A percentile compares a stretch with the other conserved stretches of the same genome.
These are phyloP conservation scores for Setipinna tenuifilis DNA, from an alignment of 2,797 vertebrate species.

Conservation along the genomic window DNA sequence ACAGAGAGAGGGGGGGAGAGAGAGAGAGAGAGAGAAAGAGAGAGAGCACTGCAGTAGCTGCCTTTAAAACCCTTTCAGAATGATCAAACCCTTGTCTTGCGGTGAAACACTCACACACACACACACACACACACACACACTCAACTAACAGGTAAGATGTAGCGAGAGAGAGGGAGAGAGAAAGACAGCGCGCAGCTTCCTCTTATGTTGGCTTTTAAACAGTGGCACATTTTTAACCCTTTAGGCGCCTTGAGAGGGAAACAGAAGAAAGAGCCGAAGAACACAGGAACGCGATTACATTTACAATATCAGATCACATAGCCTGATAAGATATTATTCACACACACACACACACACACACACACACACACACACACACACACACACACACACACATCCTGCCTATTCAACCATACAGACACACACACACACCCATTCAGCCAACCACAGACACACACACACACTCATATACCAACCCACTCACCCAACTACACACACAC, in stretches of 20 bases:
- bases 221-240: constrained; percentile 16
- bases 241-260: background rate
- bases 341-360: constrained; percentile 8
- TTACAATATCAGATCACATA: constrained; percentile 18
- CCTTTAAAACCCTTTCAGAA: constrained; percentile 8
- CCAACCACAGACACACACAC: background rate
- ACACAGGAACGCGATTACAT: background rate
- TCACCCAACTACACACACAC: no score
- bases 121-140: constrained; percentile 10
- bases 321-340: background rate
- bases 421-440: background rate
- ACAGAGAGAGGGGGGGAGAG: background rate
- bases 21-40: background rate
- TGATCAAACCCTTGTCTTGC: constrained; percentile 18
- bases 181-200: background rate
- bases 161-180: background rate
- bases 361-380: background rate
- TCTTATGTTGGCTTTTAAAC: background rate
- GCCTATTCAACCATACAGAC: background rate
- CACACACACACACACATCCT: no score
- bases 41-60: constrained; percentile 11
- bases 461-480: background rate
- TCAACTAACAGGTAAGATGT: constrained; percentile 11
- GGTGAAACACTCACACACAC: constrained; percentile 1
- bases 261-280: background rate